phyloP scores from a whole-genome alignment of 2,888 invertebrate genomes.

The Gortyna flavago region DNA sequence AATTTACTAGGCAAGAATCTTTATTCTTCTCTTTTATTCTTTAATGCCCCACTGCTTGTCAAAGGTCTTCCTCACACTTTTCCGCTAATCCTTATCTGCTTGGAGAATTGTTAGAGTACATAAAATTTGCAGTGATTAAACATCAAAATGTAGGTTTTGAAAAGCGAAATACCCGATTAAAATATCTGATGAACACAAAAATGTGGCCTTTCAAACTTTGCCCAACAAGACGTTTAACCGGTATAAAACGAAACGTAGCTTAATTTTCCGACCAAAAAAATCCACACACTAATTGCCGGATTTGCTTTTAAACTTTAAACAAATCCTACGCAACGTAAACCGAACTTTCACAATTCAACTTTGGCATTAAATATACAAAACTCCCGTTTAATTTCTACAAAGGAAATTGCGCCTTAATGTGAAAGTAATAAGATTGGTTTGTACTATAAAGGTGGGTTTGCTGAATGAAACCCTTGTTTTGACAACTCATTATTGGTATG shows the following conservation, averaged over 20 bases:
- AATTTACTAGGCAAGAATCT: neutral
- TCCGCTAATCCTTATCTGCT: neutral
- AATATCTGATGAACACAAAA: slow-evolving; percentile 24
- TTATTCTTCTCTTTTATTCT: neutral
- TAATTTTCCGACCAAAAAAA: slow-evolving; percentile 67
- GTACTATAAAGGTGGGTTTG: slow-evolving; percentile 60
- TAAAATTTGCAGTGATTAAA: slow-evolving; percentile 2
- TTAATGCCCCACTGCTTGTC: neutral
- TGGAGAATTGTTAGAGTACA: neutral
- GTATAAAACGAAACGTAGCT: slow-evolving; percentile 59
- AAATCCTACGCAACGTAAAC: slow-evolving; percentile 83
- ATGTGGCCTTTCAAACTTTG: slow-evolving; percentile 41
- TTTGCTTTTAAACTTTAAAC: slow-evolving; percentile 85
- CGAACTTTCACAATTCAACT: slow-evolving; percentile 88
- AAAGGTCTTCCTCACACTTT: neutral
- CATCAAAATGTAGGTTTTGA: neutral
- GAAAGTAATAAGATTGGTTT: slow-evolving; percentile 65
- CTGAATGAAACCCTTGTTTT: slow-evolving; percentile 83
- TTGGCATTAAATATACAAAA: slow-evolving; percentile 82
- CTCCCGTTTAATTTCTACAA: slow-evolving; percentile 47
- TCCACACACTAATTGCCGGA: slow-evolving; percentile 83
- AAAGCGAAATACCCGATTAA: slow-evolving; percentile 2
- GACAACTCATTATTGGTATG: slow-evolving; percentile 88
- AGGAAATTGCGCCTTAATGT: slow-evolving; percentile 70
- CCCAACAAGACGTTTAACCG: slow-evolving; percentile 49